Percentiles rank a stretch among this genome's conserved stretches.
Evolutionary conservation across 1,140 invertebrate genomes (phyloP).

Genomic region (Lucilia cuprina): DNA sequence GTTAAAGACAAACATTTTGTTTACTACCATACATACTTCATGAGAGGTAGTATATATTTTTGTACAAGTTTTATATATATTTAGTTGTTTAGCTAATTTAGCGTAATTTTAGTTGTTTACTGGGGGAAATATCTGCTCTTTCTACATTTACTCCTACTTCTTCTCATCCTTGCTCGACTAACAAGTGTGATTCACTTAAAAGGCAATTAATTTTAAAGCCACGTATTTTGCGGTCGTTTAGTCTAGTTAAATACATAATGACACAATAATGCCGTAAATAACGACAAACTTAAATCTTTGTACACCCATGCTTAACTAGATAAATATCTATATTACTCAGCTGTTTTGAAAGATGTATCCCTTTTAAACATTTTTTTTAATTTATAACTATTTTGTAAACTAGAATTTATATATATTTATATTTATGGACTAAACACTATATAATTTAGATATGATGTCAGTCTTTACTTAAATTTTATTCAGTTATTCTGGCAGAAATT

Average conservation of each 20-base stretch:
- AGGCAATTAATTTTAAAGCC: constrained; percentile 61
- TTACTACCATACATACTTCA: neutral
- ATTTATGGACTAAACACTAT: too few relatives aligned
- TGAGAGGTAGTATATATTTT: neutral
- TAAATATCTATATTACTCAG: too few relatives aligned
- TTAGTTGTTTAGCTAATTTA: neutral
- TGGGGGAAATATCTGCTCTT: neutral
- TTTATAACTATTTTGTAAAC: too few relatives aligned
- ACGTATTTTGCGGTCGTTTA: constrained; percentile 61
- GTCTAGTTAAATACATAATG: constrained; percentile 57
- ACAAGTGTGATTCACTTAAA: constrained; percentile 63
- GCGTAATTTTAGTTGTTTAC: constrained; percentile 5
- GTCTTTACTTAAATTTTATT: too few relatives aligned
- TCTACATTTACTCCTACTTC: neutral
- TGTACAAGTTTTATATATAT: neutral
- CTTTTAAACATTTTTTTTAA: too few relatives aligned
- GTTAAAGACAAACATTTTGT: too few relatives aligned
- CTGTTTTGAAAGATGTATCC: too few relatives aligned
- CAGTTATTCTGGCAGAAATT: too few relatives aligned
- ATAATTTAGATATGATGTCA: too few relatives aligned
- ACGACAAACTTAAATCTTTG: neutral
- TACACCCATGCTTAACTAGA: too few relatives aligned
- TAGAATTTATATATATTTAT: too few relatives aligned
- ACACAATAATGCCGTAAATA: constrained; percentile 41
- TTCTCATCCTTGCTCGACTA: constrained; percentile 18